phyloP scores from a whole-genome alignment of 2,113 vertebrate genomes.

The Verasper variegatus region DNA sequence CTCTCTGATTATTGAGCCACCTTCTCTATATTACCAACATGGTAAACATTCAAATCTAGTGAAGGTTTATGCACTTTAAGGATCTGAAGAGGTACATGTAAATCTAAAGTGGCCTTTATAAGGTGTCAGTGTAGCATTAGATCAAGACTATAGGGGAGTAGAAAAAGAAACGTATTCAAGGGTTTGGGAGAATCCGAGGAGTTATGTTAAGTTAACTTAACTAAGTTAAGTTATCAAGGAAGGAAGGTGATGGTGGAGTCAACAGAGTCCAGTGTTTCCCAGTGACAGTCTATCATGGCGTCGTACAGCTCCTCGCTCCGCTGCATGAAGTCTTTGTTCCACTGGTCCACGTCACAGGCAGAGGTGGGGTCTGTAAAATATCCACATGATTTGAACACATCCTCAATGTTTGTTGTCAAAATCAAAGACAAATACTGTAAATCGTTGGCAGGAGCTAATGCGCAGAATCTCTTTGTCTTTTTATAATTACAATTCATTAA shows the following conservation, averaged over 20 bases:
- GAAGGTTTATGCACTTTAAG: slow-evolving; percentile 5
- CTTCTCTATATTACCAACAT: slow-evolving; percentile 40
- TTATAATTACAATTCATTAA: no score
- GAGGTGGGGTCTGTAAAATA: slow-evolving; percentile 75
- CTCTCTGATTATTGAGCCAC: slow-evolving; percentile 3
- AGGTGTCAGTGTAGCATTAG: slow-evolving; percentile 1
- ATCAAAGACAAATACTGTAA: background rate
- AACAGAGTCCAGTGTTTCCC: slow-evolving; percentile 90
- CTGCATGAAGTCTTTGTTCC: slow-evolving; percentile 91
- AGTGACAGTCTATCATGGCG: slow-evolving; percentile 90
- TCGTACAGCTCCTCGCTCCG: slow-evolving; percentile 93
- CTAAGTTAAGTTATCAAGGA: slow-evolving; percentile 65
- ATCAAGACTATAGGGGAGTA: background rate
- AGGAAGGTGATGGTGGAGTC: slow-evolving; percentile 83
- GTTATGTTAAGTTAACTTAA: no score
- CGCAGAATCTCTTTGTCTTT: no score
- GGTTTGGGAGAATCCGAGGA: background rate
- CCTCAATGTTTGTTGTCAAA: background rate
- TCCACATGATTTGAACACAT: background rate
- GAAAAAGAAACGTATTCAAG: slow-evolving; percentile 1
- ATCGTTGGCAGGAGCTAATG: no score
- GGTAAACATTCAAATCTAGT: slow-evolving; percentile 40
- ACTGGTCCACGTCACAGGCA: slow-evolving; percentile 85
- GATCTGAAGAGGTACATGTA: slow-evolving; percentile 14
- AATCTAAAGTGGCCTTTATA: background rate